A percentile compares a stretch with the other conserved stretches of the same genome.
Evolutionary conservation across 1,140 invertebrate genomes (phyloP).

Genomic region (Leptinotarsa undecemlineata): DNA sequence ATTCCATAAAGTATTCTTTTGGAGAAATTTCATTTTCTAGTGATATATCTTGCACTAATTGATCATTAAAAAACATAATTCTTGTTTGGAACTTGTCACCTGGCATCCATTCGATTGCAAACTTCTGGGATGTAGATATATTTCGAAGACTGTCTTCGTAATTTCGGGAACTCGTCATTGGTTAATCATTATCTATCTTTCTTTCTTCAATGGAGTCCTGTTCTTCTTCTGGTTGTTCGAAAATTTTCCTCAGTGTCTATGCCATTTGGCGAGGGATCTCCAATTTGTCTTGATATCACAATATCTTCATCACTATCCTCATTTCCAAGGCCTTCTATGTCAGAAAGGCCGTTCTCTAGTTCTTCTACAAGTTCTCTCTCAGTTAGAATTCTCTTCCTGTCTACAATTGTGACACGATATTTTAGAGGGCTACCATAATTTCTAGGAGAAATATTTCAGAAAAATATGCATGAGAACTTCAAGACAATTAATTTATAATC

Average conservation of each 20-base stretch:
- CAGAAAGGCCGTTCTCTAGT: no score
- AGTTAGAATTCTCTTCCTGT: background rate
- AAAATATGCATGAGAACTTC: background rate
- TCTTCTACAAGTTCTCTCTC: no score
- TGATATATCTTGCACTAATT: no score
- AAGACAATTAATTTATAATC: background rate
- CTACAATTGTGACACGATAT: background rate
- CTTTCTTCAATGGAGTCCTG: background rate
- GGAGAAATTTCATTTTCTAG: no score
- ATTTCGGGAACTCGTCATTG: background rate
- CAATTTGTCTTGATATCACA: background rate
- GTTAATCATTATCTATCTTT: background rate
- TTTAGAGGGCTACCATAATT: background rate
- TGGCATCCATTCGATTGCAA: no score
- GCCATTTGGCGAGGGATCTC: background rate
- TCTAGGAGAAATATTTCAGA: background rate
- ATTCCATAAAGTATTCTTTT: no score
- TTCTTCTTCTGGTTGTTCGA: background rate
- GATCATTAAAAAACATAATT: no score
- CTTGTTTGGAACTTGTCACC: no score
- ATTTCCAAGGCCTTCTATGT: no score
- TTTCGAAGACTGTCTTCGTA: background rate
- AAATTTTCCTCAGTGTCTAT: slow-evolving; percentile 3
- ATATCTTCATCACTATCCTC: background rate
- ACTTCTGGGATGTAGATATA: background rate